Evolutionary conservation across 1,140 invertebrate genomes (phyloP).

Genomic region (Nephila pilipes): DNA sequence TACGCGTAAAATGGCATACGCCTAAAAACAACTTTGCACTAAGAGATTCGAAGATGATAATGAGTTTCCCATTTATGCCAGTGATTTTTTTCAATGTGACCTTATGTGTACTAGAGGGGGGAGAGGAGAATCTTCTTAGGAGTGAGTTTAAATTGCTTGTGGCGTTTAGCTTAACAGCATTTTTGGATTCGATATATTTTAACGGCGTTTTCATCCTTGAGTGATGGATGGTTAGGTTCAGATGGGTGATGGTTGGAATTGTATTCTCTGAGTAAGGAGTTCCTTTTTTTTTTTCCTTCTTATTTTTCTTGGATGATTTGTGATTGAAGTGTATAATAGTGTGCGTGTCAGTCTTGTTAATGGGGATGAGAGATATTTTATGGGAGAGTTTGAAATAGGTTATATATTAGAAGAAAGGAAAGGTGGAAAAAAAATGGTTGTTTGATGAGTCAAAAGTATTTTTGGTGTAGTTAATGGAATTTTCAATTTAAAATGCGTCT

Average conservation of each 20-base stretch:
- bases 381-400: background rate
- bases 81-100: background rate
- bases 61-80: slow-evolving; percentile 50
- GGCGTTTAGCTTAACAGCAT: slow-evolving; percentile 14
- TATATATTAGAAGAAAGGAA: background rate
- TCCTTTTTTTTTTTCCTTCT: background rate
- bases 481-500: too few relatives aligned
- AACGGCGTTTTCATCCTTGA: background rate
- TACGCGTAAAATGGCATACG: slow-evolving; percentile 69
- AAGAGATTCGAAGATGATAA: slow-evolving; percentile 56
- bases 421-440: background rate
- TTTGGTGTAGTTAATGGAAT: too few relatives aligned
- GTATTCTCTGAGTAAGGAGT: background rate
- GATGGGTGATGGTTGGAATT: background rate
- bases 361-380: slow-evolving; percentile 1
- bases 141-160: slow-evolving; percentile 20
- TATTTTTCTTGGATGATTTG: background rate
- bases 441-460: too few relatives aligned
- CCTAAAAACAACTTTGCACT: slow-evolving; percentile 67
- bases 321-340: slow-evolving; percentile 17
- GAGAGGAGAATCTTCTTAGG: background rate
- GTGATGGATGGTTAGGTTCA: slow-evolving; percentile 19
- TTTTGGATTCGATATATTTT: slow-evolving; percentile 35
- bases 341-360: background rate
- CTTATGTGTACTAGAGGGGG: background rate